Conservation (phyloP, 2,797 vertebrate genomes). For the Helostoma temminkii region DNA sequence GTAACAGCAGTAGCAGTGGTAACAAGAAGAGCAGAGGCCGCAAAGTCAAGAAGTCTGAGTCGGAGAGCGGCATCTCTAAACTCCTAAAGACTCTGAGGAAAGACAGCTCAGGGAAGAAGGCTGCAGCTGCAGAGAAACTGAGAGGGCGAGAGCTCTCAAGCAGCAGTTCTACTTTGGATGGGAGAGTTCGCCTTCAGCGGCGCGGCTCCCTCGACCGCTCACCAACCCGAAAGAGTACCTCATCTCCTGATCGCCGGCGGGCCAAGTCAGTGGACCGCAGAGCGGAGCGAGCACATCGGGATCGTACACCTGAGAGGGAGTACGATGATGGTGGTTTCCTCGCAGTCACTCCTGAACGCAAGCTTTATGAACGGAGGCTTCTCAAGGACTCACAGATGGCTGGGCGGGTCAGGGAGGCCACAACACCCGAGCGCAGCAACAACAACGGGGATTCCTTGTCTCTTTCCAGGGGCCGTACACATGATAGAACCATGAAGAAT, state of each 20-base stretch:
- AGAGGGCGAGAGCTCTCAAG: constrained; percentile 81
- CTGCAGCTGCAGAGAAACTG: constrained; percentile 82
- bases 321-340: constrained; percentile 82
- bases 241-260: constrained; percentile 88
- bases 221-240: constrained; percentile 83
- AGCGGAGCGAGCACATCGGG: constrained; percentile 79
- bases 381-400: constrained; percentile 75
- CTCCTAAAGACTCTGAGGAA: constrained; percentile 87
- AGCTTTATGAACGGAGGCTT: constrained; percentile 71
- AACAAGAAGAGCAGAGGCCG: constrained; percentile 82
- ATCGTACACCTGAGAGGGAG: constrained; percentile 88
- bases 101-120: constrained; percentile 86
- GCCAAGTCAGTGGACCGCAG: constrained; percentile 88
- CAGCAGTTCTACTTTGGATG: constrained; percentile 77
- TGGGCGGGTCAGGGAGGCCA: constrained; percentile 66
- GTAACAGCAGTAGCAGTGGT: constrained; percentile 66
- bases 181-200: constrained; percentile 73
- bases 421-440: constrained; percentile 77
- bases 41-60: constrained; percentile 87
- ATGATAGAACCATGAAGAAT: constrained; percentile 85
- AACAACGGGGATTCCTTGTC: constrained; percentile 69
- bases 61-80: constrained; percentile 86
- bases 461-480: constrained; percentile 80
- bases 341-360: constrained; percentile 79
- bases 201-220: constrained; percentile 92